Evolutionary conservation across 1,140 invertebrate genomes (phyloP).

Genomic region (Argopecten irradians): DNA sequence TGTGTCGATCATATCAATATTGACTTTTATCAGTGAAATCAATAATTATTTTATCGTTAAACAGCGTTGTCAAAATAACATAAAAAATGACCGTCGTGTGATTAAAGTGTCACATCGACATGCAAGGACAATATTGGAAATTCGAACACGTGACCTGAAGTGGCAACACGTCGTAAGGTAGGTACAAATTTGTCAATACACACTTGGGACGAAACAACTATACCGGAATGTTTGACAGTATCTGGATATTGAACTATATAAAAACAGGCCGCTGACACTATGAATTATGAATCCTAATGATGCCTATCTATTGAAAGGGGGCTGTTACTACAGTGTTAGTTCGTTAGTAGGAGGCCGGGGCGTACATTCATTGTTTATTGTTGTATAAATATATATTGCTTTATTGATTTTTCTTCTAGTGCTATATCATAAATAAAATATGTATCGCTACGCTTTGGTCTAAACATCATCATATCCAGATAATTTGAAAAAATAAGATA

Average conservation of each 20-base stretch:
- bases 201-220: neutral
- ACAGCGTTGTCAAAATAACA: neutral
- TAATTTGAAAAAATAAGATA: neutral
- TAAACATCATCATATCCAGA: neutral
- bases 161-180: neutral
- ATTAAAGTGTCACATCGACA: neutral
- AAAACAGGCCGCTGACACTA: neutral
- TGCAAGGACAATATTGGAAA: neutral
- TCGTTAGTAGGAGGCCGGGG: neutral
- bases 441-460: neutral
- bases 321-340: neutral
- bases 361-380: neutral
- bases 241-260: neutral
- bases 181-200: neutral
- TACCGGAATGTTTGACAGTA: neutral
- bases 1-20: too few relatives aligned
- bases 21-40: too few relatives aligned
- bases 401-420: neutral
- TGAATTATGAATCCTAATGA: neutral
- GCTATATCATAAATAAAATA: neutral
- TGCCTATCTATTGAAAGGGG: neutral
- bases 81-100: neutral
- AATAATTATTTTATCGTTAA: too few relatives aligned
- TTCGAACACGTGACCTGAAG: neutral
- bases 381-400: conserved; percentile 6